Base-by-base conservation (phyloP, 2,888 invertebrate genomes). In the Calliphora vomitoria region DNA sequence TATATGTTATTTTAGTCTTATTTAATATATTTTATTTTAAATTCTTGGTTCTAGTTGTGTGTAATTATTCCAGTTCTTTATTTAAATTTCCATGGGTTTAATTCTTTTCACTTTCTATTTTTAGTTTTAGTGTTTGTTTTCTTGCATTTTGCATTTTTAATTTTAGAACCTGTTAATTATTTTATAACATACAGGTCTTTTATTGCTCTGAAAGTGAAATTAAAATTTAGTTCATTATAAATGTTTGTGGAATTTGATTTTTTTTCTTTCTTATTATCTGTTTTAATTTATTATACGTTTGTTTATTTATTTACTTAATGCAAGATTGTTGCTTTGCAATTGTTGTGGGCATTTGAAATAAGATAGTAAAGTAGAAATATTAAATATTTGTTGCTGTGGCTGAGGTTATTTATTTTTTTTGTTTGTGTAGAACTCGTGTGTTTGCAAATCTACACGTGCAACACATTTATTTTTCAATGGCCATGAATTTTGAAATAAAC, bases 111-210 rank as follows among this genome's bases (percentile, higher is more conserved):
- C 31, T 35, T 35, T n/a, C 44, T 44, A 11, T 44, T 44, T 44
- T 44, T 11, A 44, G 11, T 44, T 11, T 11, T 44, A 3, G 8
- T 44, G 10, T n/a, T 41, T 41, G 10, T 41, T 10, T 41, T 41
- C 41, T 41, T 41, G 41, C 41, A 41, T 8, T 8, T 41, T 41
- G 11, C 3, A 41, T 41, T 8, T 8, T 11, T 8, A 41, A 41
- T 62, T 38, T 66, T 2, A 66, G 44, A 44, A 44, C 20, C 20
- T 66, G 18, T 66, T 66, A 66, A 44, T 66, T 66, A 18, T 44
- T 66, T 66, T 66, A 66, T 44, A 41, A 20, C 20, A 20, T 20
- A 0, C 41, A 8, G 4, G n/a, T 50, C 10, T 25, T 25, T 62
- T 62, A 35, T n/a, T 62, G 10, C 62, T 62, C 35, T 62, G 8